Evolutionary conservation across 2,888 invertebrate species (phyloP).

Genomic region (Eristalis arbustorum): DNA sequence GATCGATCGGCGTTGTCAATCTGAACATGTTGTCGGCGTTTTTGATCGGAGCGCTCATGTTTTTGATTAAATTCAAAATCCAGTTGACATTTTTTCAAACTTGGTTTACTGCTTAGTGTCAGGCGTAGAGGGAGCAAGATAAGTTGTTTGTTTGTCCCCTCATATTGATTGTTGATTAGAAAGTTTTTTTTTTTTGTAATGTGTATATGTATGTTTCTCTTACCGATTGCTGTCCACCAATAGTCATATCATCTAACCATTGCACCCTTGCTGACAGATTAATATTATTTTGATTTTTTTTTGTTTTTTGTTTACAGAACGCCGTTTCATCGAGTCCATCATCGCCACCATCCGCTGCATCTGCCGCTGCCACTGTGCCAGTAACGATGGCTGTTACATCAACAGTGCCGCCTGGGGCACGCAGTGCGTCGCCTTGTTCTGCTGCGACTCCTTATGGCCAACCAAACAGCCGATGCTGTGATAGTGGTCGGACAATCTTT

Average conservation of each 20-base stretch:
- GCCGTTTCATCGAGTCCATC: constrained; percentile 86
- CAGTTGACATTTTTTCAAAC: constrained; percentile 39
- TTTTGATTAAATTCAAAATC: constrained; percentile 67
- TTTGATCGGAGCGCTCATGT: constrained; percentile 67
- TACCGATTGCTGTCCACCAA: constrained; percentile 11
- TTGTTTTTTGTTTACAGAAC: constrained; percentile 76
- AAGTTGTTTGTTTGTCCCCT: constrained; percentile 37
- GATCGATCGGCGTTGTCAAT: constrained; percentile 67
- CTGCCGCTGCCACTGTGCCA: constrained; percentile 66
- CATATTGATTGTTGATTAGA: constrained; percentile 47
- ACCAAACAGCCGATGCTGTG: constrained; percentile 86
- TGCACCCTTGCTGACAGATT: constrained; percentile 37
- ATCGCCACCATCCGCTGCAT: constrained; percentile 82
- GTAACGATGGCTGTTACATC: constrained; percentile 81
- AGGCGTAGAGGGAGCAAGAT: constrained; percentile 24
- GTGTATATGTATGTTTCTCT: not conserved
- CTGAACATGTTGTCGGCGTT: constrained; percentile 68
- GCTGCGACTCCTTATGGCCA: constrained; percentile 81
- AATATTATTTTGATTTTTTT: constrained; percentile 31
- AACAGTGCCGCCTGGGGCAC: constrained; percentile 81
- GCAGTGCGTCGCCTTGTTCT: constrained; percentile 82
- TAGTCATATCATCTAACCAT: constrained; percentile 11
- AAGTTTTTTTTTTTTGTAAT: not conserved
- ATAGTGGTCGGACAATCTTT: constrained; percentile 94
- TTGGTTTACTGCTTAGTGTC: constrained; percentile 43